Conservation (phyloP, 2,113 vertebrate genomes). For the Nycticryphes semicollaris region DNA sequence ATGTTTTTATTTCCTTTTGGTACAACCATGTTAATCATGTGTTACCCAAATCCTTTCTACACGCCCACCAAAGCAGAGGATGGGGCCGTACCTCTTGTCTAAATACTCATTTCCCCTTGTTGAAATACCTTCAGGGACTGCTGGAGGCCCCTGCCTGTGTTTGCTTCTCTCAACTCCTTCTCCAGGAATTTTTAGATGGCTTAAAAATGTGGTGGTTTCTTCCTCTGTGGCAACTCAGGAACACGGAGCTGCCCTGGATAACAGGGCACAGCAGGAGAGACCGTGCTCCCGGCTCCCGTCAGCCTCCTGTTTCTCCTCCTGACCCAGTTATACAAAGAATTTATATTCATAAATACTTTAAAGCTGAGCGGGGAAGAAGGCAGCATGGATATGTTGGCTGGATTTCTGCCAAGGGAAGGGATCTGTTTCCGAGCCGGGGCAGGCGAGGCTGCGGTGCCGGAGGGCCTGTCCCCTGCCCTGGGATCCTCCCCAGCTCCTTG, state of each 20-base stretch:
- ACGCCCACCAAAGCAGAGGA: neutral
- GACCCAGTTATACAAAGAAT: conserved; percentile 45
- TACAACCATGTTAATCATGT: neutral
- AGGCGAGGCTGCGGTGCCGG: neutral
- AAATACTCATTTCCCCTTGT: neutral
- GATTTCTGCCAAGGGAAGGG: conserved; percentile 49
- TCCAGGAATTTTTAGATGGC: conserved; percentile 25
- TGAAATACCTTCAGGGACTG: neutral
- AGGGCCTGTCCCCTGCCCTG: neutral
- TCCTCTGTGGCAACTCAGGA: neutral
- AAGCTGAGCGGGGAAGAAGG: conserved; percentile 9
- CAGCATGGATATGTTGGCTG: neutral
- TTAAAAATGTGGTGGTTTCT: neutral
- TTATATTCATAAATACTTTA: conserved; percentile 62
- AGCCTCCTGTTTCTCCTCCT: conserved; percentile 34
- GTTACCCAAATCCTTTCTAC: neutral
- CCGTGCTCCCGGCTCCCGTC: neutral
- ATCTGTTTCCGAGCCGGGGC: conserved; percentile 24
- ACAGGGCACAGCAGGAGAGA: neutral
- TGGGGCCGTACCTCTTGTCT: neutral
- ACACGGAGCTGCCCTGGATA: neutral
- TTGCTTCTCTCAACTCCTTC: neutral
- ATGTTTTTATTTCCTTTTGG: neutral
- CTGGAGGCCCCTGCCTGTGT: neutral
- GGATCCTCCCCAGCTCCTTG: neutral